A percentile compares a stretch with the other conserved stretches of the same genome.
These are phyloP conservation scores for Entomyzon cyanotis DNA, from an alignment of 2,113 vertebrate genomes.

Conservation along the genomic window DNA sequence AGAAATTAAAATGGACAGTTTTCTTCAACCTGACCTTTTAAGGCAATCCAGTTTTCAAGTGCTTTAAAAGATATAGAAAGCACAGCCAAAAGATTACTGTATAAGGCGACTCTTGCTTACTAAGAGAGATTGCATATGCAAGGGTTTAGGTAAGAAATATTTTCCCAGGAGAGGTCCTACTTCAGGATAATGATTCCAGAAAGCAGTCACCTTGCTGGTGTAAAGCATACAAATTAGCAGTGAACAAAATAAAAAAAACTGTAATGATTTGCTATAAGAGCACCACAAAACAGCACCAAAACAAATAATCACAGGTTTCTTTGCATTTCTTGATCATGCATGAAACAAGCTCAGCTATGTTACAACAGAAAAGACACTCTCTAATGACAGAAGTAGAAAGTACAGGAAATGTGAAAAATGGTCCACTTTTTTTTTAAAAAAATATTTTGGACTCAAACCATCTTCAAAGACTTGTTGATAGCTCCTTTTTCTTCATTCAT, in stretches of 20 bases:
- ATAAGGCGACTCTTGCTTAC: neutral
- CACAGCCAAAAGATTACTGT: neutral
- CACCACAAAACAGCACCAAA: neutral
- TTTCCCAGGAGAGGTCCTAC: neutral
- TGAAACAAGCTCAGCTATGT: neutral
- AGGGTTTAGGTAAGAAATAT: neutral
- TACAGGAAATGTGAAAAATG: neutral
- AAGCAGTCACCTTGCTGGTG: neutral
- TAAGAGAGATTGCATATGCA: neutral
- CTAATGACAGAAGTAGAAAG: neutral
- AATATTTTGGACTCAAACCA: neutral
- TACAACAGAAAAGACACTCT: neutral
- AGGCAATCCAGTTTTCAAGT: neutral
- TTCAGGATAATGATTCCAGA: neutral
- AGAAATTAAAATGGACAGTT: neutral
- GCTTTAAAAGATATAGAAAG: neutral
- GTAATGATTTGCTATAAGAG: neutral
- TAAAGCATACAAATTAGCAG: neutral
- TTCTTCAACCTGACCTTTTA: slow-evolving; percentile 17
- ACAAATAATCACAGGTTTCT: neutral
- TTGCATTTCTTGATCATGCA: neutral
- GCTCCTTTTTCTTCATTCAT: neutral
- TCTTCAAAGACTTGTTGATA: neutral
- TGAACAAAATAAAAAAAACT: neutral
- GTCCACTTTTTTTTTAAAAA: too few relatives aligned